Percentiles rank a stretch among this genome's conserved stretches.
phyloP scores from a whole-genome alignment of 2,797 vertebrate species.

The Eremophila alpestris region DNA sequence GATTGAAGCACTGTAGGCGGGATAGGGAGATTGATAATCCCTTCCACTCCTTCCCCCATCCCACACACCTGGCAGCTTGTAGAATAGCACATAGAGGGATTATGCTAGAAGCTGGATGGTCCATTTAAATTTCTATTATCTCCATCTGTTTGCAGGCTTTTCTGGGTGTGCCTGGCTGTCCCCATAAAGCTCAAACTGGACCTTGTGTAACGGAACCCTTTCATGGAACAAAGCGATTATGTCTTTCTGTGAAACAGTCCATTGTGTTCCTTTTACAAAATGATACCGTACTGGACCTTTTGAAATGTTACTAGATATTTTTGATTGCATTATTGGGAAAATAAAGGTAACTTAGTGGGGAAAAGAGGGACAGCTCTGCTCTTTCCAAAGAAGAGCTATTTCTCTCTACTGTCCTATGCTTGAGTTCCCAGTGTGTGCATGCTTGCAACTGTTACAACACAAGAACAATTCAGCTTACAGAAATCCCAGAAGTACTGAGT shows the following conservation, averaged over 20 bases:
- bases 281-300: background rate
- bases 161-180: background rate
- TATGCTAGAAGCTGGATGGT: background rate
- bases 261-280: background rate
- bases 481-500: background rate
- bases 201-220: background rate
- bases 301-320: background rate
- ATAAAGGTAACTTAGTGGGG: background rate
- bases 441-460: background rate
- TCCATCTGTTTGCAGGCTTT: conserved; percentile 8
- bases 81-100: background rate
- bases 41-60: background rate
- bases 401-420: background rate
- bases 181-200: background rate
- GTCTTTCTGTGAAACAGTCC: background rate
- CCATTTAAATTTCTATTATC: background rate
- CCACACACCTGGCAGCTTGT: background rate
- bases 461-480: background rate
- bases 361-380: background rate
- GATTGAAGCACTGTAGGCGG: background rate
- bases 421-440: background rate
- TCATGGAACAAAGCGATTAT: background rate
- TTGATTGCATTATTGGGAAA: background rate
- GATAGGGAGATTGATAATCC: background rate
- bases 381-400: background rate